phyloP scores from a whole-genome alignment of 1,140 invertebrate genomes.

The Sarcophaga bullata region DNA sequence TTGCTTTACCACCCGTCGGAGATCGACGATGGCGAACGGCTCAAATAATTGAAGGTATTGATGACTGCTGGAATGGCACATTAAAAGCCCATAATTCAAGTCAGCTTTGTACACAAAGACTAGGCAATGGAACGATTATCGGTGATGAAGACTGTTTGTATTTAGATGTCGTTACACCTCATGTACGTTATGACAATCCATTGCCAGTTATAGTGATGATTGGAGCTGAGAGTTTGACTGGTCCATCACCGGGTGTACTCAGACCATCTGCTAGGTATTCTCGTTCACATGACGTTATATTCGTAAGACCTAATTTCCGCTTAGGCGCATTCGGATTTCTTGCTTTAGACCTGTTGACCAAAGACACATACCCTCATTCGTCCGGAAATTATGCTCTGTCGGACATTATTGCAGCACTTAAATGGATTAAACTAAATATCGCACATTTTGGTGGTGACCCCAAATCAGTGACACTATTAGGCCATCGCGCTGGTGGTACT shows the following conservation, averaged over 20 bases:
- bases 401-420: conserved; percentile 79
- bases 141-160: conserved; percentile 85
- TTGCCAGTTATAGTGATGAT: conserved; percentile 85
- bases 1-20: conserved; percentile 80
- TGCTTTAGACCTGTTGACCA: conserved; percentile 75
- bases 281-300: conserved; percentile 80
- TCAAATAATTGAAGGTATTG: conserved; percentile 72
- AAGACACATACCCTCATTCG: conserved; percentile 75
- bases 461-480: conserved; percentile 79
- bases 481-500: conserved; percentile 82
- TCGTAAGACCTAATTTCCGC: conserved; percentile 84
- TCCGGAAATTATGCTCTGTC: conserved; percentile 90
- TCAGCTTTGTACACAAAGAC: conserved; percentile 74
- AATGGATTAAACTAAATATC: conserved; percentile 85
- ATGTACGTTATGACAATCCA: conserved; percentile 77
- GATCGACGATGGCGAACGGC: conserved; percentile 79
- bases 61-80: conserved; percentile 84
- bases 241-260: conserved; percentile 74
- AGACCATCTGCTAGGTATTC: conserved; percentile 75
- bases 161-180: conserved; percentile 80
- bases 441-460: conserved; percentile 84
- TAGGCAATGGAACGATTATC: conserved; percentile 72
- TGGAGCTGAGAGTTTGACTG: conserved; percentile 79
- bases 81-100: conserved; percentile 75
- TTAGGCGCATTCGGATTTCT: conserved; percentile 83